Base-by-base conservation (phyloP, 2,888 invertebrate genomes). In the Micropterix aruncella region DNA sequence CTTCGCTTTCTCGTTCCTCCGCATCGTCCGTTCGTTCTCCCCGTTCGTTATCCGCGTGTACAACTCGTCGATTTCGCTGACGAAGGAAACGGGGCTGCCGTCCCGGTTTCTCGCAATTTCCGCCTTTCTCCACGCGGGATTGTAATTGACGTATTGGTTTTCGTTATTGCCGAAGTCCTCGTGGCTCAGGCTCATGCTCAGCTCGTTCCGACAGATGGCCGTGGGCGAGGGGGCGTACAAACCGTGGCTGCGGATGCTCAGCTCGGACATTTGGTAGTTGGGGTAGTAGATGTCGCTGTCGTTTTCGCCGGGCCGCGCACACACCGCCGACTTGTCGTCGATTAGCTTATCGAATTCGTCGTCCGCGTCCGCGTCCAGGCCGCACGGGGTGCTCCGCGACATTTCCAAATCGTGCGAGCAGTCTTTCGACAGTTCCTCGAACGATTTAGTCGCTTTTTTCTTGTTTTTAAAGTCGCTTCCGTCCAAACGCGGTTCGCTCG, bases 11-110 rank as follows among this genome's bases (percentile, higher is more conserved):
- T 60, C 61, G 15, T 61, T 51, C 40, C 56, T 53, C 41, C 58
- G 54, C 51, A 64, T 43, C 15, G 44, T 38, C 7, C 45, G 60
- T 4, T 65, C 63, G 44, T 61, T 60, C 44, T 65, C 63, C 46
- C 65, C 56, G 52, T 76, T 66, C 14, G 75, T 70, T 39, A 83
- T 82, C 54, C 79, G 79, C 52, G 82, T 79, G 56, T 83, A 83
- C 5, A 83, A 62, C 55, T 81, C 81, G 54, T 83, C 83, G 42
- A 83, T 64, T 51, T 77, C 77, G 54, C 76, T 77, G 38, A 63
- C 56, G 49, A 66, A 66, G 0, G 70, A 70, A 16, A 64, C 63
- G 0, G 70, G 69, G 27, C 51, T 51, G 44, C 67, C 64, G 3
- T 68, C 65, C 2, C 69, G 52, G 47, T 68, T 67, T 0, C 68